Evolutionary conservation across 2,113 vertebrate genomes (phyloP), one percentile per base, ranked within the genome.

Genomic region (Electrona antarctica): DNA sequence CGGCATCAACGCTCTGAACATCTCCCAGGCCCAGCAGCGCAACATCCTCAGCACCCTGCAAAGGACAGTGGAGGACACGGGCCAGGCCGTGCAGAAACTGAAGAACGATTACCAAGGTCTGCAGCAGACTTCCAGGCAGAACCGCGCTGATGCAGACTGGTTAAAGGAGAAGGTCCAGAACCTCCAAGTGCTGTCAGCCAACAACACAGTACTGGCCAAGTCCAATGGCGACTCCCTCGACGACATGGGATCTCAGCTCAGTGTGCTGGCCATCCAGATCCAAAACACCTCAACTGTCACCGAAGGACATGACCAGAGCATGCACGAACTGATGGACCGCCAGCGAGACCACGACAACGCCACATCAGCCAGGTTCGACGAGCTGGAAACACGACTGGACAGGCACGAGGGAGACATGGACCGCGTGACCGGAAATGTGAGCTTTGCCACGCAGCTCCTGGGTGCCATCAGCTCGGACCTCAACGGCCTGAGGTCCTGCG

Each of bases 31-130:
- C 56, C 96, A 97, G 84, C 98, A 98, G 88, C 94, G 95, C 69
- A 93, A 89, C 82, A 87, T 96, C 54, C 95, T 98, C 78, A 90
- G 77, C 74, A 85, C 83, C 21, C 90, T 99, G 73, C 97, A 99
- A 89, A 96, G 93, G 72, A 98, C 95, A 0, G 91, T 98, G 69
- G 97, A 97, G 78, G 95, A 97, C 73, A 93, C 95, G 1, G 94
- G 95, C 56, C 95, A 96, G 48, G 94, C 95, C 3, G 95, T 99
- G 78, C 93, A 98, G 88, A 95, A 92, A 85, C 94, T 98, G 71
- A 97, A 95, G 88, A 97, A 94, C n/a, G 96, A 97, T 81, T 98
- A 96, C 85, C 96, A 98, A 86, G 94, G 92, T 77, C 91, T 99
- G 69, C 96, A 98, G 83, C 97, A 98, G 87, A 93, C 94, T 56